A percentile compares a stretch with the other conserved stretches of the same genome.
phyloP scores from a whole-genome alignment of 2,113 vertebrate species.

The Lycocorax pyrrhopterus region DNA sequence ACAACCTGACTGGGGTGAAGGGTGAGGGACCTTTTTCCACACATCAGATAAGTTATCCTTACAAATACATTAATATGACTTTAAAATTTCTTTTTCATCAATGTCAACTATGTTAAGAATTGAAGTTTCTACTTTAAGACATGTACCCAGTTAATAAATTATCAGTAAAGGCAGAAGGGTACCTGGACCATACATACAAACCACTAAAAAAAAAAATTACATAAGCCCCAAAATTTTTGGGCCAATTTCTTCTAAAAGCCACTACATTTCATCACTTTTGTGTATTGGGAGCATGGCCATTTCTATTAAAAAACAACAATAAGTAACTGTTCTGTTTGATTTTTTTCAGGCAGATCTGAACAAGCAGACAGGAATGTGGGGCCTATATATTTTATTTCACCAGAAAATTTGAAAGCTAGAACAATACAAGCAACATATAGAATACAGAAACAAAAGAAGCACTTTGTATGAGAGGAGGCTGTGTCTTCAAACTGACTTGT shows the following conservation, averaged over 20 bases:
- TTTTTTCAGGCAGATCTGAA: background rate
- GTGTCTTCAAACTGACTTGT: background rate
- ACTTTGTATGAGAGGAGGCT: accelerated
- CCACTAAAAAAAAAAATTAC: background rate
- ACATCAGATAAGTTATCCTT: background rate
- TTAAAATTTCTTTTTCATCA: background rate
- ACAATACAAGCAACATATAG: background rate
- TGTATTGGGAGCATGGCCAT: background rate
- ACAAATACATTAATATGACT: background rate
- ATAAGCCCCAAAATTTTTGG: background rate
- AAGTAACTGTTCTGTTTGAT: background rate
- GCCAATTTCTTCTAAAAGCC: background rate
- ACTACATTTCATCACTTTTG: background rate
- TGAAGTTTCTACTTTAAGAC: background rate
- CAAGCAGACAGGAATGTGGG: background rate
- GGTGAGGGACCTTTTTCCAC: background rate
- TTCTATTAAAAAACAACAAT: background rate
- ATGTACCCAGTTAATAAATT: background rate
- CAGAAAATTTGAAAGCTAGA: background rate
- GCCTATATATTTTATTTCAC: background rate
- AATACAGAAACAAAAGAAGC: background rate
- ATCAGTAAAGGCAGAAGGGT: background rate
- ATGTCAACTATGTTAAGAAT: background rate
- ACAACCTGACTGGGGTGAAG: background rate
- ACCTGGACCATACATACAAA: background rate